phyloP scores from a whole-genome alignment of 2,113 vertebrate species.

The Lonchura striata region DNA sequence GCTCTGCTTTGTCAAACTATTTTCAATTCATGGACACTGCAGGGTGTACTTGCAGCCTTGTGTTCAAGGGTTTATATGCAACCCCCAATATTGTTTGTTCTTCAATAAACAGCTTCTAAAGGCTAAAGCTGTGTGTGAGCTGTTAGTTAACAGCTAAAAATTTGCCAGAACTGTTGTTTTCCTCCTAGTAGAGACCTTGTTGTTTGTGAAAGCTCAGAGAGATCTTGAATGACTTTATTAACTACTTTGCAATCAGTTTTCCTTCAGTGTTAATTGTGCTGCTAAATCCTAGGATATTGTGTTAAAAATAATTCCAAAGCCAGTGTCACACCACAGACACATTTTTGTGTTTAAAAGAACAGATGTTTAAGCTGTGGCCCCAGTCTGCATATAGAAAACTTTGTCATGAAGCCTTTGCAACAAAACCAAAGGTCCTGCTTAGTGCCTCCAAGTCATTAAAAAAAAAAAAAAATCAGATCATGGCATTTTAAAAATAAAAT shows the following conservation, averaged over 20 bases:
- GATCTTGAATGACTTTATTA: background rate
- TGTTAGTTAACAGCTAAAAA: background rate
- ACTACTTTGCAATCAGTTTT: background rate
- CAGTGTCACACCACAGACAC: background rate
- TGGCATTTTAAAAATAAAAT: background rate
- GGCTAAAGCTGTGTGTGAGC: background rate
- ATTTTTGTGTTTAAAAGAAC: background rate
- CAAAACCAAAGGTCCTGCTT: background rate
- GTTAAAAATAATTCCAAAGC: background rate
- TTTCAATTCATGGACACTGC: background rate
- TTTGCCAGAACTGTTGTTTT: background rate
- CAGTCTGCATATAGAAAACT: background rate
- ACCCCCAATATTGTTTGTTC: background rate
- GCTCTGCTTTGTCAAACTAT: background rate
- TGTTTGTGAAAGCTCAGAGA: background rate
- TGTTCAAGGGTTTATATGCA: background rate
- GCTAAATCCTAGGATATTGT: background rate
- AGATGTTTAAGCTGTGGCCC: background rate
- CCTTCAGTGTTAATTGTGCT: background rate
- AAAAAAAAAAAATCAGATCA: background rate
- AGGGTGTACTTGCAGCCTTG: background rate
- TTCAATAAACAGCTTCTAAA: background rate
- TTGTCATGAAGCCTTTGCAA: background rate
- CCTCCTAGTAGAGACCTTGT: background rate
- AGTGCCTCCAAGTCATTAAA: background rate